These are phyloP conservation scores for Vollenhovia emeryi DNA, from an alignment of 1,140 invertebrate species.

Conservation along the genomic window DNA sequence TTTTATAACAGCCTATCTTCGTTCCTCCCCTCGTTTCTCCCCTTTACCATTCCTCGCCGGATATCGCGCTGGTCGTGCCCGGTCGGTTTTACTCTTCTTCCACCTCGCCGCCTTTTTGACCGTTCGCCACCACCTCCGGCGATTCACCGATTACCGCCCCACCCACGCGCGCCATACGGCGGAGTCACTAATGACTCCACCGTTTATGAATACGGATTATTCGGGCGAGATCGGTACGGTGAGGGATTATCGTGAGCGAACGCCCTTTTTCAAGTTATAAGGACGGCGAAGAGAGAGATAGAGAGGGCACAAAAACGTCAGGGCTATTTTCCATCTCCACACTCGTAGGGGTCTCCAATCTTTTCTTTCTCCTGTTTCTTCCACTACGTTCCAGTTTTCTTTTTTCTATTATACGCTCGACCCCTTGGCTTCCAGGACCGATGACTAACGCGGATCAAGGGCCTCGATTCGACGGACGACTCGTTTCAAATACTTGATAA, in stretches of 20 bases:
- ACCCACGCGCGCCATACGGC: constrained; percentile 54
- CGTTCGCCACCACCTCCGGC: constrained; percentile 44
- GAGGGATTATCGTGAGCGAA: constrained; percentile 73
- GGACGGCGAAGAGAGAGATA: constrained; percentile 11
- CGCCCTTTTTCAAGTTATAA: constrained; percentile 52
- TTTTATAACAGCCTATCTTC: neutral
- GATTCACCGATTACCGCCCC: constrained; percentile 60
- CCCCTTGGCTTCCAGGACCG: constrained; percentile 1
- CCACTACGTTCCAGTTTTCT: neutral
- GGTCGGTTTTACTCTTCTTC: constrained; percentile 33
- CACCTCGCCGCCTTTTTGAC: constrained; percentile 7
- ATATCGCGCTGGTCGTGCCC: neutral
- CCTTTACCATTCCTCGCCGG: neutral
- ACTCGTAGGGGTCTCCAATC: constrained; percentile 9
- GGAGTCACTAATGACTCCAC: constrained; percentile 71
- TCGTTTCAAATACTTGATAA: neutral
- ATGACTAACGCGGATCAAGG: constrained; percentile 30
- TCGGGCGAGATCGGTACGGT: constrained; percentile 69
- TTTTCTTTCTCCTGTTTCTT: neutral
- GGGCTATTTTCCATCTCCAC: constrained; percentile 52
- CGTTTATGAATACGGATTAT: constrained; percentile 78
- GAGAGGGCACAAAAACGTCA: constrained; percentile 55
- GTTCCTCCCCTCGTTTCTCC: neutral
- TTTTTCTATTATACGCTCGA: constrained; percentile 59
- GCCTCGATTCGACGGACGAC: constrained; percentile 4